A percentile compares a stretch with the other conserved stretches of the same genome.
Evolutionary conservation across 2,113 vertebrate genomes (phyloP).

Genomic region (Nicator chloris): DNA sequence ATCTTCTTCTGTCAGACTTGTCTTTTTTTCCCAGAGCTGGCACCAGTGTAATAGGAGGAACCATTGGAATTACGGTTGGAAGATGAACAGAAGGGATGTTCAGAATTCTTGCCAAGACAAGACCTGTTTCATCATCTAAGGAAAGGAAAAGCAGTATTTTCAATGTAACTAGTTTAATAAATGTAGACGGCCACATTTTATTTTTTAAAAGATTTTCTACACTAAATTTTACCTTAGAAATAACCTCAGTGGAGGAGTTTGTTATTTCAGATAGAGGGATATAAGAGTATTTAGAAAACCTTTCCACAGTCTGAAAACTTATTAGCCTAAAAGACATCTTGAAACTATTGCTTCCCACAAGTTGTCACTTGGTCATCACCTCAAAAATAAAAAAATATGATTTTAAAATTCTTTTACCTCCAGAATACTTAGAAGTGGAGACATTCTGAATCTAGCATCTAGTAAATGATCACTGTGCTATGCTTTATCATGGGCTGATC

Average conservation of each 20-base stretch:
- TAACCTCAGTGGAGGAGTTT: neutral
- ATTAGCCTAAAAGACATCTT: neutral
- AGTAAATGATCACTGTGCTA: neutral
- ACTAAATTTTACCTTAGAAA: neutral
- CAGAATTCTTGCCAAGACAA: constrained; percentile 62
- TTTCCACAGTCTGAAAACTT: neutral
- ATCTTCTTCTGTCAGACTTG: constrained; percentile 56
- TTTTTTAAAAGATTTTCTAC: neutral
- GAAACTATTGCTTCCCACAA: neutral
- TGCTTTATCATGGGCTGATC: neutral
- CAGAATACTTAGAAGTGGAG: neutral
- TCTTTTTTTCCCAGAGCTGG: constrained; percentile 36
- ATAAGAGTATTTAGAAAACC: neutral
- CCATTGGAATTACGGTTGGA: neutral
- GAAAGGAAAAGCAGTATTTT: neutral
- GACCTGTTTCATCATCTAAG: constrained; percentile 55
- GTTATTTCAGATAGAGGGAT: neutral
- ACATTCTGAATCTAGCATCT: neutral
- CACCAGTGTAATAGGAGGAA: neutral
- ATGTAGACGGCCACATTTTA: neutral
- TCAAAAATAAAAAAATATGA: neutral
- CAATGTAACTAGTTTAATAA: neutral
- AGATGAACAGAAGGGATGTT: constrained; percentile 61
- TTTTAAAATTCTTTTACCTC: neutral
- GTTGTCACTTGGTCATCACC: too few species aligned